phyloP scores from a whole-genome alignment of 2,113 vertebrate genomes.

The Merops nubicus region DNA sequence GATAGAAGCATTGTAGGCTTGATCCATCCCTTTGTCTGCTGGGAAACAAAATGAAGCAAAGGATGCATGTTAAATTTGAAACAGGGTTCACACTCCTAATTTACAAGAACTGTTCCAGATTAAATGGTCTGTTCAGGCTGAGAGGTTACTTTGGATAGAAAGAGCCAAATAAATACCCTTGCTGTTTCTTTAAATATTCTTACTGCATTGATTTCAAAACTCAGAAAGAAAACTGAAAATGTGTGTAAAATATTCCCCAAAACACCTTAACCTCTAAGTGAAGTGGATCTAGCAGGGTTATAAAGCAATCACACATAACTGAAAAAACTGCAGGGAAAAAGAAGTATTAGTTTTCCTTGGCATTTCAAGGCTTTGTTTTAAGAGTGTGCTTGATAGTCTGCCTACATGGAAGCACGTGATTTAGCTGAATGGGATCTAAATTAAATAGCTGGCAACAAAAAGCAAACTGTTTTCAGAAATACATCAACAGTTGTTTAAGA shows the following conservation, averaged over 20 bases:
- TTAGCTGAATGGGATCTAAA: not conserved
- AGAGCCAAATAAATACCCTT: not conserved
- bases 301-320: not conserved
- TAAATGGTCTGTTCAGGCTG: not conserved
- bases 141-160: not conserved
- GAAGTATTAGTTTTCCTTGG: not conserved
- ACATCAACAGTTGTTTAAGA: not conserved
- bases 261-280: not conserved
- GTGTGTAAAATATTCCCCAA: not conserved
- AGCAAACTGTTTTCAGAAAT: not conserved
- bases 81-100: not conserved
- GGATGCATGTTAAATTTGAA: conserved; percentile 11
- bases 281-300: not conserved
- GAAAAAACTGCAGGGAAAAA: not conserved
- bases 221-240: not conserved
- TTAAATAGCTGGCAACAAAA: not conserved
- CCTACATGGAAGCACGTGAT: not conserved
- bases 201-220: not conserved
- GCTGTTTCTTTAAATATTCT: not conserved
- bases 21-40: not conserved
- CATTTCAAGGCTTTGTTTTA: not conserved
- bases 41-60: conserved; percentile 10
- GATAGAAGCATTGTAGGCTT: not conserved
- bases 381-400: not conserved
- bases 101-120: not conserved